Percentiles rank a stretch among this genome's conserved stretches.
These are phyloP conservation scores for Autographa pulchrina DNA, from an alignment of 2,888 invertebrate species.

Conservation along the genomic window DNA sequence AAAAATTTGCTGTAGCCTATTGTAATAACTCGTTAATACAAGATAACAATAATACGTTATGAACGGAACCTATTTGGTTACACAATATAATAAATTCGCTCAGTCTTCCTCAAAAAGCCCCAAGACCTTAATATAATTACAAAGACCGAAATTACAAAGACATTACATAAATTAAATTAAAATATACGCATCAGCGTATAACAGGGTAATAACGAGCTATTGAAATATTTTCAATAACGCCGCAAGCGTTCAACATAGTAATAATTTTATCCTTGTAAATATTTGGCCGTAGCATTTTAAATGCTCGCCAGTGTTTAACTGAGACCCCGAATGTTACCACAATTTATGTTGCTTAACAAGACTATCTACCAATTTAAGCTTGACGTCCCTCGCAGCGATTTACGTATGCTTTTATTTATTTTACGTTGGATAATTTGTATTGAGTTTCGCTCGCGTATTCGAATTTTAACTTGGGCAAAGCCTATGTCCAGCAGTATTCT, in stretches of 20 bases:
- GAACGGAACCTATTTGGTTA: neutral
- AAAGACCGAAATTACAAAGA: slow-evolving; percentile 18
- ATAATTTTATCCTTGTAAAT: slow-evolving; percentile 69
- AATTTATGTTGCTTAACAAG: slow-evolving; percentile 59
- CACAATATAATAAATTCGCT: neutral
- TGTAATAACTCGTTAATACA: neutral
- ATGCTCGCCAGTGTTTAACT: slow-evolving; percentile 60
- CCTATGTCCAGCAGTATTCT: neutral
- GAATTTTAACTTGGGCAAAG: neutral
- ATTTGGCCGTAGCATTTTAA: slow-evolving; percentile 67
- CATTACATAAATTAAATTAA: slow-evolving; percentile 37
- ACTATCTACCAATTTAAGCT: slow-evolving; percentile 59
- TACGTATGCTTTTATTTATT: slow-evolving; percentile 53
- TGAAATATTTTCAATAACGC: slow-evolving; percentile 64
- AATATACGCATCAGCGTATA: slow-evolving; percentile 35
- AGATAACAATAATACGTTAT: neutral
- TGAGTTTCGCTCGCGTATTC: neutral
- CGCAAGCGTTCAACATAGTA: slow-evolving; percentile 48
- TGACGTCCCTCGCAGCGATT: slow-evolving; percentile 44
- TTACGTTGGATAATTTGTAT: slow-evolving; percentile 14
- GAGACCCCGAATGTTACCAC: slow-evolving; percentile 54
- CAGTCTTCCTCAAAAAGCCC: neutral
- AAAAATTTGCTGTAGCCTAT: too few relatives aligned
- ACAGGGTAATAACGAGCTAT: slow-evolving; percentile 54
- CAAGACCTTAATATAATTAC: neutral